Percentiles rank a stretch among this genome's conserved stretches.
Conservation (phyloP, 2,113 vertebrate genomes). For the Misgurnus mizolepis region DNA sequence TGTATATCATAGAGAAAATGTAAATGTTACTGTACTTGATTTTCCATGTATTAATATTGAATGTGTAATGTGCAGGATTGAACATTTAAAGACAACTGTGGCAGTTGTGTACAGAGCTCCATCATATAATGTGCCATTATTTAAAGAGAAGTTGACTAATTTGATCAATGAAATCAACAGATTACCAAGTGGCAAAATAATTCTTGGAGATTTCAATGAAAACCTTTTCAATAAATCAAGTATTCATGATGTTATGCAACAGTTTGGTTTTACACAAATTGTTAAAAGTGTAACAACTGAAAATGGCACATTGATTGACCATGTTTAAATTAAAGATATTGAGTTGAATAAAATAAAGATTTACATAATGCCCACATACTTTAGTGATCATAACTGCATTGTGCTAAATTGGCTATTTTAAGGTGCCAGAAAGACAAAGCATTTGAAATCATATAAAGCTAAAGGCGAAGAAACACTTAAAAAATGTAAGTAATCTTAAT, state of each 20-base stretch:
- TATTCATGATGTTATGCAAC: neutral
- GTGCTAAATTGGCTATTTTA: too few relatives aligned
- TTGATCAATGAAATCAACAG: neutral
- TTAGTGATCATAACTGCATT: too few relatives aligned
- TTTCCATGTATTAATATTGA: neutral
- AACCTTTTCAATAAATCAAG: neutral
- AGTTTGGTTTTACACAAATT: neutral
- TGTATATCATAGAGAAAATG: neutral
- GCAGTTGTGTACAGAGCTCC: neutral
- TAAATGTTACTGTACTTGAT: neutral
- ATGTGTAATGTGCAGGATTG: neutral
- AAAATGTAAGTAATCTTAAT: too few relatives aligned
- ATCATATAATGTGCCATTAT: neutral
- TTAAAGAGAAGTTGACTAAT: neutral
- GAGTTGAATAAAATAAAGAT: too few relatives aligned
- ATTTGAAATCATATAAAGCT: too few relatives aligned
- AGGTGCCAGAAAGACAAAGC: too few relatives aligned
- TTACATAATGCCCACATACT: too few relatives aligned
- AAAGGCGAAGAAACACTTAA: too few relatives aligned
- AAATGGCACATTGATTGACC: too few relatives aligned
- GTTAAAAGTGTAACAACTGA: too few relatives aligned
- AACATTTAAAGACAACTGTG: neutral
- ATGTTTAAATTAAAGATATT: too few relatives aligned
- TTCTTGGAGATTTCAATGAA: conserved; percentile 6
- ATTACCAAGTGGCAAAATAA: neutral